Percentiles rank a stretch among this genome's conserved stretches.
Evolutionary conservation across 2,888 invertebrate genomes (phyloP).

Genomic region (Aquatica leii): DNA sequence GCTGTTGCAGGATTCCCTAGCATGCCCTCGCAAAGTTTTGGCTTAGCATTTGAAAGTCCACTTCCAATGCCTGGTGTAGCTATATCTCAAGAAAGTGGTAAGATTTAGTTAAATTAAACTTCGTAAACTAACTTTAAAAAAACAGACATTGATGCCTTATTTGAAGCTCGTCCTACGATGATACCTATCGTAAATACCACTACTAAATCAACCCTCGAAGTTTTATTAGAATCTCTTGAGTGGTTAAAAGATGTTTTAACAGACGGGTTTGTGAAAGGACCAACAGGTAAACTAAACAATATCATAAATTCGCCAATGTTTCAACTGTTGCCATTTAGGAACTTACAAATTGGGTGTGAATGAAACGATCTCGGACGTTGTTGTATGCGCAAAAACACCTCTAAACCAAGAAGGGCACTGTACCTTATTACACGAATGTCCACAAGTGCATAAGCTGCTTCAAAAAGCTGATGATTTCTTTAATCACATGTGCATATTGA

Average conservation of each 20-base stretch:
- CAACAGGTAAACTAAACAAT: slow-evolving; percentile 5
- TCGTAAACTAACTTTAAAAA: too few relatives aligned
- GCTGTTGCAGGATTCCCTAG: not conserved
- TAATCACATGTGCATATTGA: slow-evolving; percentile 16
- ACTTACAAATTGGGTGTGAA: slow-evolving; percentile 24
- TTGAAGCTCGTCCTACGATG: too few relatives aligned
- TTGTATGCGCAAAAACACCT: slow-evolving; percentile 22
- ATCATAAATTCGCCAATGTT: not conserved
- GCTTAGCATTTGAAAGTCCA: too few relatives aligned
- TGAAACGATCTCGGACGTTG: slow-evolving; percentile 12
- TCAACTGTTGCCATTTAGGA: slow-evolving; percentile 11
- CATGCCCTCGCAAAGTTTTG: too few relatives aligned
- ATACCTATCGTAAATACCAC: not conserved
- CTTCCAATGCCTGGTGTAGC: too few relatives aligned
- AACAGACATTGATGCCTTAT: too few relatives aligned
- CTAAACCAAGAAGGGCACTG: slow-evolving; percentile 21
- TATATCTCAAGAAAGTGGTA: slow-evolving; percentile 46
- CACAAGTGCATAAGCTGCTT: slow-evolving; percentile 18
- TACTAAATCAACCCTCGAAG: not conserved
- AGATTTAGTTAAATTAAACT: too few relatives aligned
- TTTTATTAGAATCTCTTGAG: slow-evolving; percentile 6
- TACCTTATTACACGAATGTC: slow-evolving; percentile 20
- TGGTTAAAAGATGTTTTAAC: slow-evolving; percentile 20
- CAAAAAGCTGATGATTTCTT: slow-evolving; percentile 1
- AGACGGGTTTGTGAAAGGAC: slow-evolving; percentile 5